Conservation (phyloP, 2,113 vertebrate genomes). For the Zosterops pallidus region DNA sequence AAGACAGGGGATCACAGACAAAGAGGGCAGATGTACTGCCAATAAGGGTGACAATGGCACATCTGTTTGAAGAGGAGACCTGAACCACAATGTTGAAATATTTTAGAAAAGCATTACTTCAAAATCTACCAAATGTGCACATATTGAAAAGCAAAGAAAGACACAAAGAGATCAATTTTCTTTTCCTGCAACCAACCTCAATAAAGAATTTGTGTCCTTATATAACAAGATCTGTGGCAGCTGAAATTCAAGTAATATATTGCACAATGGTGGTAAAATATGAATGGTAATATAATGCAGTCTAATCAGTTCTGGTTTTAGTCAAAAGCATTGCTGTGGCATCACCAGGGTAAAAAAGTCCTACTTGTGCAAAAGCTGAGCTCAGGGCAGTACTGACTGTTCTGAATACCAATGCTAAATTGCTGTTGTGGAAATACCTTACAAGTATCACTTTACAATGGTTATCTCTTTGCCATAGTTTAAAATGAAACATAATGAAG, state of each 20-base stretch:
- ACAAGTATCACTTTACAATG: neutral
- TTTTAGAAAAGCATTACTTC: neutral
- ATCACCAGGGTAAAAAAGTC: neutral
- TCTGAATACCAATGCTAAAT: neutral
- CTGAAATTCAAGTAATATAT: neutral
- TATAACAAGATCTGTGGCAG: neutral
- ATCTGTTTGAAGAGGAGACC: neutral
- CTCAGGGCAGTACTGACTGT: neutral
- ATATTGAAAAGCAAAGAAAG: neutral
- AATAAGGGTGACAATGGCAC: accelerated
- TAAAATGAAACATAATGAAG: conserved; percentile 20
- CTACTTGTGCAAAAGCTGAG: neutral
- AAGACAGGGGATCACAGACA: neutral
- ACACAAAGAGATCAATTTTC: neutral
- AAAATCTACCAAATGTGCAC: neutral
- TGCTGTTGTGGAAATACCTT: neutral
- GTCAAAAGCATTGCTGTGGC: neutral
- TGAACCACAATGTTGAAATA: neutral
- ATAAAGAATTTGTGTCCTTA: neutral
- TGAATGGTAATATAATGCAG: neutral
- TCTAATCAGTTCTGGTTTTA: neutral
- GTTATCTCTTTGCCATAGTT: neutral
- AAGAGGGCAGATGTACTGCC: neutral
- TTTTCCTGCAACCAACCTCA: neutral
- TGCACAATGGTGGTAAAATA: neutral